Evolutionary conservation across 2,888 invertebrate genomes (phyloP).

Genomic region (Monopis laevigella): DNA sequence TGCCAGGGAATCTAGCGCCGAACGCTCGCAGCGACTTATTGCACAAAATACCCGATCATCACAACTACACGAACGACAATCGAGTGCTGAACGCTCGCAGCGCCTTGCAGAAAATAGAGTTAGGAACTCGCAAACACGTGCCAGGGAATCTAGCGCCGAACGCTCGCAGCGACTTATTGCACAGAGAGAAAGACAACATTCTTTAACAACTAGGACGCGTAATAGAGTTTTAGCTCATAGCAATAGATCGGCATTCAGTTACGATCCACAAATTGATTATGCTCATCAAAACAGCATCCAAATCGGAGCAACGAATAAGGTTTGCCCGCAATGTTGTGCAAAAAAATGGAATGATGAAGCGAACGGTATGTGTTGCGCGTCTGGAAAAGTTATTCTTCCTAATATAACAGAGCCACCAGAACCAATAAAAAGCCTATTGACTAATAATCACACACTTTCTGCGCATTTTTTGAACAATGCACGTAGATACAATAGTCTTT

Average conservation of each 20-base stretch:
- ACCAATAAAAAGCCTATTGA: constrained; percentile 26
- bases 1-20: constrained; percentile 9
- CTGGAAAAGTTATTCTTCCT: constrained; percentile 35
- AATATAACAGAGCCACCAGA: constrained; percentile 31
- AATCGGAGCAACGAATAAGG: constrained; percentile 27
- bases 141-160: constrained; percentile 18
- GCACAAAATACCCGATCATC: constrained; percentile 9
- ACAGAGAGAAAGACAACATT: constrained; percentile 11
- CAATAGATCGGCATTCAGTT: constrained; percentile 25
- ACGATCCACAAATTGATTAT: constrained; percentile 25
- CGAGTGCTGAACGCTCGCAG: constrained; percentile 13
- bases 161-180: constrained; percentile 16
- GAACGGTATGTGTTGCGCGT: constrained; percentile 35
- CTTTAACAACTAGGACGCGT: too few species aligned
- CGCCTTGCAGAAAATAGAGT: constrained; percentile 3
- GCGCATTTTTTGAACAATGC: constrained; percentile 25
- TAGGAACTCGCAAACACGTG: constrained; percentile 7
- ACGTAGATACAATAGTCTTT: constrained; percentile 22
- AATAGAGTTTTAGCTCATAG: background rate
- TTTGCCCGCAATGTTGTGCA: constrained; percentile 27
- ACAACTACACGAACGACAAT: constrained; percentile 2
- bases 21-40: constrained; percentile 9
- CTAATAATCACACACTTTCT: constrained; percentile 23
- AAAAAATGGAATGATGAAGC: constrained; percentile 22
- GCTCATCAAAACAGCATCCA: constrained; percentile 26